Percentiles rank a stretch among this genome's conserved stretches.
phyloP scores from a whole-genome alignment of 2,888 invertebrate species.

The Callyntrura sp. region DNA sequence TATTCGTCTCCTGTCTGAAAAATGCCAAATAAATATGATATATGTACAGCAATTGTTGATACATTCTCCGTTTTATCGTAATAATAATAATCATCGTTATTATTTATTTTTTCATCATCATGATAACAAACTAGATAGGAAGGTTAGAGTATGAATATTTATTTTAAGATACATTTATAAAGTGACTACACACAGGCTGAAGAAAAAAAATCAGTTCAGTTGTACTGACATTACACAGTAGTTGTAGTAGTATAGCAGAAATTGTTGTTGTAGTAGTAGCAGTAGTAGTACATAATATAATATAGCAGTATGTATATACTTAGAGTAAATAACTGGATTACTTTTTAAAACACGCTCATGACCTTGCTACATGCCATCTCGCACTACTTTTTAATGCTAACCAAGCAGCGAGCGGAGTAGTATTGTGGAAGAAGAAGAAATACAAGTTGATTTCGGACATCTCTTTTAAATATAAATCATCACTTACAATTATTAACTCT shows the following conservation, averaged over 20 bases:
- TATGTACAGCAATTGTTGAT: no score
- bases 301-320: background rate
- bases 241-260: background rate
- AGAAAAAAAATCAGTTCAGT: constrained; percentile 28
- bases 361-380: no score
- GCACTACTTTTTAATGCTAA: no score
- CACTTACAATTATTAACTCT: no score
- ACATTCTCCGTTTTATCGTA: constrained; percentile 2
- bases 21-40: no score
- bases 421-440: no score
- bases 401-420: no score
- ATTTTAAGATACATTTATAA: background rate
- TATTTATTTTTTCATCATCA: constrained; percentile 4
- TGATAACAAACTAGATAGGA: constrained; percentile 38
- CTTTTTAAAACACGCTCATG: no score
- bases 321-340: no score
- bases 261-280: background rate
- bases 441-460: no score
- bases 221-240: constrained; percentile 26
- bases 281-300: background rate
- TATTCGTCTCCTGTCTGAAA: no score
- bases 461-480: no score
- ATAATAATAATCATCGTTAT: constrained; percentile 2
- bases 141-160: constrained; percentile 1
- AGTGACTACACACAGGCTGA: constrained; percentile 39